Evolutionary conservation across 2,888 invertebrate species (phyloP).

Genomic region (Lymantria monacha): DNA sequence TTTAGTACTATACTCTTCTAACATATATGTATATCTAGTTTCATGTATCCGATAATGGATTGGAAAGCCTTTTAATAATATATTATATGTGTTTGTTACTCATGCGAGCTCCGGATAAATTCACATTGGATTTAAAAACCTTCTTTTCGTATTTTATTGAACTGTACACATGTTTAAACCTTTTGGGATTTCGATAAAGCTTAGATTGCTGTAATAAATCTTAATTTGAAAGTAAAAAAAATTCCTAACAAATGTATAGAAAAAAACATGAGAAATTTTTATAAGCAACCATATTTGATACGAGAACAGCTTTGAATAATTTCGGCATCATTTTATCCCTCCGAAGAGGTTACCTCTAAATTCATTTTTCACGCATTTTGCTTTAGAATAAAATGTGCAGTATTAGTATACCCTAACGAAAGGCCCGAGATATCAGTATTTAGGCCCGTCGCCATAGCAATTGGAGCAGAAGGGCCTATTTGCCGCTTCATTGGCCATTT

Average conservation of each 20-base stretch:
- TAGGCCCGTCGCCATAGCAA: slow-evolving; percentile 55
- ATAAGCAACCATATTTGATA: slow-evolving; percentile 19
- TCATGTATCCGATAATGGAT: slow-evolving; percentile 30
- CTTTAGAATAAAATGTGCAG: slow-evolving; percentile 53
- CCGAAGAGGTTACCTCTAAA: slow-evolving; percentile 53
- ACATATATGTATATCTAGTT: slow-evolving; percentile 14
- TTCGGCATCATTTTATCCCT: slow-evolving; percentile 48
- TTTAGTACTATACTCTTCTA: slow-evolving; percentile 8
- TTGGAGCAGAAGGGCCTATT: slow-evolving; percentile 75
- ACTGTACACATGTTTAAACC: slow-evolving; percentile 4
- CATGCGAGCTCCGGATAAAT: slow-evolving; percentile 23
- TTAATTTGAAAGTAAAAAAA: neutral
- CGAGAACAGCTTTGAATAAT: slow-evolving; percentile 52
- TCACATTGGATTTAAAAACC: slow-evolving; percentile 31
- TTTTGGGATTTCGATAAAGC: slow-evolving; percentile 3
- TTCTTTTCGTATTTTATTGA: slow-evolving; percentile 9
- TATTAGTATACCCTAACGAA: slow-evolving; percentile 56
- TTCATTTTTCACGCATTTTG: slow-evolving; percentile 59
- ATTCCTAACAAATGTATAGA: slow-evolving; percentile 12
- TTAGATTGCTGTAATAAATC: neutral
- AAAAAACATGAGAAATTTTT: slow-evolving; percentile 23
- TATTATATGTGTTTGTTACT: slow-evolving; percentile 23
- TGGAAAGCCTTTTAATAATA: slow-evolving; percentile 36
- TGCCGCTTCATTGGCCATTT: slow-evolving; percentile 67
- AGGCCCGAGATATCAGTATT: slow-evolving; percentile 49